Evolutionary conservation across 2,797 vertebrate genomes (phyloP), one percentile per base, ranked within the genome.

Genomic region (Mastacembelus armatus): DNA sequence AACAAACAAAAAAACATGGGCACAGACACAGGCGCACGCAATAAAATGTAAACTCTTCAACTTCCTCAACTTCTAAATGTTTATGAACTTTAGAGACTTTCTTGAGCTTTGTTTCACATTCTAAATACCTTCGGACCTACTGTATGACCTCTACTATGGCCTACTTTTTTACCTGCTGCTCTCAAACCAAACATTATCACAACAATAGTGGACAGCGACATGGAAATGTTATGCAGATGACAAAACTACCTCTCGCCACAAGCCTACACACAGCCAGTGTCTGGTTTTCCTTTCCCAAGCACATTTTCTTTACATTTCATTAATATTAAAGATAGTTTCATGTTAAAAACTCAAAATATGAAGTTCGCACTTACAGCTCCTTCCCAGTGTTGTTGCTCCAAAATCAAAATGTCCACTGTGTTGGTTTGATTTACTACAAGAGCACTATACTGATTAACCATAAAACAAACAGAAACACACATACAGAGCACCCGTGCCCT

Each of bases 401-500:
- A 77, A 91, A 81, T 78, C 80, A 82, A 85, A 84, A 88, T 73
- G 82, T 78, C 80, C 80, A 80, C 75, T 43, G 38, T 43, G 74
- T 48, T 49, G 61, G 79, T 67, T 82, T 80, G 71, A 71, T 84
- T 85, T 85, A 91, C 90, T 89, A 80, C 80, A 77, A 73, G 79
- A 66, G 8, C 64, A 50, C 77, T 70, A 71, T 91, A 94, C 90
- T 94, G 79, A 94, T 94, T 94, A 94, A 94, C 93, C 91, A 88
- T 62, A 85, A 85, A 89, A 81, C 90, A 94, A 94, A 94, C 88
- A 93, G 58, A 86, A 16, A 3, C 65, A 66, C 70, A 69, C 44
- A 45, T 40, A 27, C 36, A 64, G 51, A 35, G 61, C 15, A 5
- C 39, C 45, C 29, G 12, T 36, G 36, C 43, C 71, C 71, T 66